Evolutionary conservation across 2,113 vertebrate species (phyloP).

Genomic region (Oryzias javanicus): DNA sequence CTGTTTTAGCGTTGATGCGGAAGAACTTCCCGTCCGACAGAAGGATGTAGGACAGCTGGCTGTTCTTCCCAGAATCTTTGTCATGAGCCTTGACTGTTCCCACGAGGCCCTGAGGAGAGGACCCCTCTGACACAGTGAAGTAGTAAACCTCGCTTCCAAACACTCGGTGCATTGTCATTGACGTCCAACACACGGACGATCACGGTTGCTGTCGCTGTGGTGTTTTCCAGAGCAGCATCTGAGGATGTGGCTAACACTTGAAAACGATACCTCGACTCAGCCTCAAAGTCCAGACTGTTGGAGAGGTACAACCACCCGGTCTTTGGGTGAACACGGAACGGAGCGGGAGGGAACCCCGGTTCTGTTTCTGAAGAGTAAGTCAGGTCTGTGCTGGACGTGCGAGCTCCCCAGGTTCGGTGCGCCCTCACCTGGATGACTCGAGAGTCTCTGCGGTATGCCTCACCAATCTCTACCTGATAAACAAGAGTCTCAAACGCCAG

Average conservation of each 20-base stretch:
- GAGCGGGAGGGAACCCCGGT: slow-evolving; percentile 51
- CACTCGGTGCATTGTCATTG: slow-evolving; percentile 86
- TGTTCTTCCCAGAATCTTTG: slow-evolving; percentile 85
- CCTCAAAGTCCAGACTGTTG: slow-evolving; percentile 83
- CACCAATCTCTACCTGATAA: slow-evolving; percentile 87
- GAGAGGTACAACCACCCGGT: slow-evolving; percentile 85
- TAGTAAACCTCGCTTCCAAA: slow-evolving; percentile 81
- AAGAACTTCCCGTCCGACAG: slow-evolving; percentile 89
- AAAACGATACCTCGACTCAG: slow-evolving; percentile 70
- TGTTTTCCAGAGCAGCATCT: slow-evolving; percentile 24
- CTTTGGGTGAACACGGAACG: slow-evolving; percentile 78
- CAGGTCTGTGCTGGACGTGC: slow-evolving; percentile 13
- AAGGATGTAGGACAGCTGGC: slow-evolving; percentile 87
- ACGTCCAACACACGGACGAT: slow-evolving; percentile 84
- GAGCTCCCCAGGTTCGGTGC: slow-evolving; percentile 29
- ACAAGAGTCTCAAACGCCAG: slow-evolving; percentile 85
- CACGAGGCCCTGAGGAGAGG: slow-evolving; percentile 79
- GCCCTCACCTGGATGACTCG: slow-evolving; percentile 83
- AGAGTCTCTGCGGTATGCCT: slow-evolving; percentile 71
- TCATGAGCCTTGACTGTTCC: slow-evolving; percentile 83
- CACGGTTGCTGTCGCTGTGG: slow-evolving; percentile 77
- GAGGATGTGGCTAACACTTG: slow-evolving; percentile 71
- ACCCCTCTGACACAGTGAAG: slow-evolving; percentile 83
- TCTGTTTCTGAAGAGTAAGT: slow-evolving; percentile 76
- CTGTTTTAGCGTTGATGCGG: slow-evolving; percentile 90